A percentile compares a stretch with the other conserved stretches of the same genome.
phyloP scores from a whole-genome alignment of 2,113 vertebrate genomes.

The Plecotus auritus region DNA sequence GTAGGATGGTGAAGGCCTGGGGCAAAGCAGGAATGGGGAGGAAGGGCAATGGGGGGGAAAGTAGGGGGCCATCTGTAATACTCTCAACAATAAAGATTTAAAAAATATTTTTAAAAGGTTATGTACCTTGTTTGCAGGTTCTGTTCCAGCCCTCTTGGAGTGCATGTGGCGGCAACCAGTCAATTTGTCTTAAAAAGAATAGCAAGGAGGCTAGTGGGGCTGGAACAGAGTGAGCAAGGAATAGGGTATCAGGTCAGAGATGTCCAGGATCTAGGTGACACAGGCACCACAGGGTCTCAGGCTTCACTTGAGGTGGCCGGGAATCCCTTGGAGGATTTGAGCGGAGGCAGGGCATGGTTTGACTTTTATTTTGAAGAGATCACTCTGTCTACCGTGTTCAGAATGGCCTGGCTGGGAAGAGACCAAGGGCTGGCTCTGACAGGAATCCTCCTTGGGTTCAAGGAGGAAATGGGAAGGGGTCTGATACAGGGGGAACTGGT shows the following conservation, averaged over 20 bases:
- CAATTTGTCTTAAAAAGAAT: not conserved
- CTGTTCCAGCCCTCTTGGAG: too few species aligned
- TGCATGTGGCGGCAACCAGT: too few species aligned
- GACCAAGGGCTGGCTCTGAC: not conserved
- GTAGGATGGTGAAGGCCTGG: too few species aligned
- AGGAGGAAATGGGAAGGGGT: not conserved
- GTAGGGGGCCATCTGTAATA: too few species aligned
- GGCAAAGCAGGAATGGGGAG: too few species aligned
- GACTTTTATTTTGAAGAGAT: not conserved
- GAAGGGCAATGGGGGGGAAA: too few species aligned
- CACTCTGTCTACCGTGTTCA: not conserved
- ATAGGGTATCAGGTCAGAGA: not conserved
- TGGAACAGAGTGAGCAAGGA: rapidly evolving
- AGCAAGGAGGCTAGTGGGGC: not conserved
- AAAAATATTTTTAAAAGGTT: too few species aligned
- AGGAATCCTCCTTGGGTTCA: not conserved
- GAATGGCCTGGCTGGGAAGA: not conserved
- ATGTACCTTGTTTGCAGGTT: too few species aligned
- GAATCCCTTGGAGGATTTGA: not conserved
- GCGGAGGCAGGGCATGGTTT: not conserved
- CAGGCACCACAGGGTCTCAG: not conserved
- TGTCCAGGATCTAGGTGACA: too few species aligned
- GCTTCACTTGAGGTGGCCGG: not conserved
- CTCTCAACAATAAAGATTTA: too few species aligned
- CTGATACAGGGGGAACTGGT: not conserved